A percentile compares a stretch with the other conserved stretches of the same genome.
Evolutionary conservation across 92 coral and sea anemone species (phyloP).

Genomic region (Galaxea fascicularis): DNA sequence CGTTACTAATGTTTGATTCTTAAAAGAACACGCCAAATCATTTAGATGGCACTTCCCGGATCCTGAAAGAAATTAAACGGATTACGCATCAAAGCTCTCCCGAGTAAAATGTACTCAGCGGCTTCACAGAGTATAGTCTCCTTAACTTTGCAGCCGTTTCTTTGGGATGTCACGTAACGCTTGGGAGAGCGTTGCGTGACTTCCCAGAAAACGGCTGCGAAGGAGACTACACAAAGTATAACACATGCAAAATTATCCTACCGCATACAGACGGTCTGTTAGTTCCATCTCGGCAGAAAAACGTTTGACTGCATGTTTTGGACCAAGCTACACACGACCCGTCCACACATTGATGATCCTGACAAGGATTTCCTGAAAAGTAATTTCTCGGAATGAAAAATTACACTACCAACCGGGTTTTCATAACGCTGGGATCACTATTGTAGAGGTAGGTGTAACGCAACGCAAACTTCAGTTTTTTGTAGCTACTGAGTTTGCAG

Average conservation of each 20-base stretch:
- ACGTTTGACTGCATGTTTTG: conserved; percentile 23
- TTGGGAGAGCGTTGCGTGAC: too few relatives aligned
- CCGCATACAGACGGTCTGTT: conserved; percentile 50
- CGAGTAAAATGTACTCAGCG: background rate
- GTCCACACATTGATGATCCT: conserved; percentile 27
- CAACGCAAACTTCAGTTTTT: too few relatives aligned
- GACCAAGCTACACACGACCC: conserved; percentile 55
- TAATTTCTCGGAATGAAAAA: background rate
- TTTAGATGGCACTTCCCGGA: conserved; percentile 35
- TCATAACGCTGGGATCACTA: too few relatives aligned
- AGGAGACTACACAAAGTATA: too few relatives aligned
- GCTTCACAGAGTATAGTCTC: background rate
- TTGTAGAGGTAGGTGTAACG: too few relatives aligned
- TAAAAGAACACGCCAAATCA: conserved; percentile 26
- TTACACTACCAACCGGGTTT: too few relatives aligned
- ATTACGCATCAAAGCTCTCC: background rate
- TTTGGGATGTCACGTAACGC: too few relatives aligned
- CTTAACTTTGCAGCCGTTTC: too few relatives aligned
- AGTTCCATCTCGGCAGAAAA: conserved; percentile 43
- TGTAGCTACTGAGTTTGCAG: too few relatives aligned
- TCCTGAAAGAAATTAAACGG: background rate
- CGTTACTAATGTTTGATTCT: background rate
- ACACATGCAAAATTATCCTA: background rate
- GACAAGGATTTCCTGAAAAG: conserved; percentile 24
- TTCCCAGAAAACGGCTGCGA: too few relatives aligned